phyloP scores from a whole-genome alignment of 2,797 vertebrate genomes.

The Enteromius trimaculatus region DNA sequence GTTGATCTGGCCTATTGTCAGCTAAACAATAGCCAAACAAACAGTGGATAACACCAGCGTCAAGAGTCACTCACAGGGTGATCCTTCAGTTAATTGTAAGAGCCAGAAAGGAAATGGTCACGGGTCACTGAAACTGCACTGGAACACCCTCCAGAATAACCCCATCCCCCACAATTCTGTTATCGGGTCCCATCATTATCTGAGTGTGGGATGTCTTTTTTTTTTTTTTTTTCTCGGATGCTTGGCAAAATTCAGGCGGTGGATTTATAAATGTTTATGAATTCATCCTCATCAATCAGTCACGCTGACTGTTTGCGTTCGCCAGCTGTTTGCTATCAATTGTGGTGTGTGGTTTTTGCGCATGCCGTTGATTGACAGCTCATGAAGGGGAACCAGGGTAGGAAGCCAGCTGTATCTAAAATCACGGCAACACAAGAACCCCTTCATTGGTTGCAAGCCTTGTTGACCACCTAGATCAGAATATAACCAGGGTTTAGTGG shows the following conservation, averaged over 20 bases:
- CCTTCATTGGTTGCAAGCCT: conserved; percentile 19
- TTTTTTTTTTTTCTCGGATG: not conserved
- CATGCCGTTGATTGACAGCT: conserved; percentile 20
- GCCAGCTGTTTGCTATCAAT: conserved; percentile 27
- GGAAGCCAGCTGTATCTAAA: conserved; percentile 25
- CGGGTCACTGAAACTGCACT: conserved; percentile 37
- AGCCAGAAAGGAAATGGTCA: conserved; percentile 42
- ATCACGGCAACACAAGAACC: not conserved
- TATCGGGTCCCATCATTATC: not conserved
- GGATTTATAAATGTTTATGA: conserved; percentile 16
- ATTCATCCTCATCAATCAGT: conserved; percentile 40
- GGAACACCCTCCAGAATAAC: conserved; percentile 11
- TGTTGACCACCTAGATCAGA: not conserved
- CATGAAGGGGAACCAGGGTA: conserved; percentile 8
- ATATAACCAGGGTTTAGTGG: not conserved
- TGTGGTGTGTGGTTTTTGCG: not conserved
- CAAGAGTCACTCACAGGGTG: conserved; percentile 29
- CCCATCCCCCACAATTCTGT: conserved; percentile 14
- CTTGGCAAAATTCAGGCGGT: not conserved
- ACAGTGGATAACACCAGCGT: conserved; percentile 52
- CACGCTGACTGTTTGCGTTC: conserved; percentile 1
- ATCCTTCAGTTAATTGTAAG: conserved; percentile 35
- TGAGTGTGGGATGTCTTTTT: not conserved
- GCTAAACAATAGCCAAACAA: conserved; percentile 55
- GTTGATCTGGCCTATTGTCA: conserved; percentile 48